phyloP scores from a whole-genome alignment of 2,113 vertebrate species.

The Andinoacara biseriatus region DNA sequence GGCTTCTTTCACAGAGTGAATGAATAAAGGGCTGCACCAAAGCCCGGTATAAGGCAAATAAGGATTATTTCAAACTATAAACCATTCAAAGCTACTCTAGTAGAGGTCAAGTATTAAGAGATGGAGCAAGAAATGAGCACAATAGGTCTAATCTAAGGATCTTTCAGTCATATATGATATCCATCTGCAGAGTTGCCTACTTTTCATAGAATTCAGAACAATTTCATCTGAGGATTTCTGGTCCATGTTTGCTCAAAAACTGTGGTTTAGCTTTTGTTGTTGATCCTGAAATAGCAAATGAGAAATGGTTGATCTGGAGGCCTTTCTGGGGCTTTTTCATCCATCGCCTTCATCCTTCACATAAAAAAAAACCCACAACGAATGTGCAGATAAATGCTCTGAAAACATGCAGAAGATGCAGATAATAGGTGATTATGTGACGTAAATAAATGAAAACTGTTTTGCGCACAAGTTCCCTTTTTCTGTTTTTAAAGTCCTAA shows the following conservation, averaged over 20 bases:
- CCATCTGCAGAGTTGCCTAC: rapidly evolving
- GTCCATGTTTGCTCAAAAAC: not conserved
- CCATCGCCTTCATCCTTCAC: not conserved
- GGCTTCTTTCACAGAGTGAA: not conserved
- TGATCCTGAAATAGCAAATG: not conserved
- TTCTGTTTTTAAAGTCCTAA: not conserved
- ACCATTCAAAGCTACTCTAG: not conserved
- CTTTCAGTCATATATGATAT: not conserved
- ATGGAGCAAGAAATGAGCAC: not conserved
- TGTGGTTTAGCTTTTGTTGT: not conserved
- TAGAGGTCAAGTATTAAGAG: not conserved
- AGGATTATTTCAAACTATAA: not conserved
- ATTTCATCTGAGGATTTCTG: not conserved
- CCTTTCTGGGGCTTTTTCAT: not conserved
- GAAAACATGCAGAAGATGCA: not conserved
- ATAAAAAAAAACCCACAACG: not conserved
- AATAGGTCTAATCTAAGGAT: rapidly evolving
- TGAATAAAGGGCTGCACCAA: not conserved
- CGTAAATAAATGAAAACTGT: not conserved
- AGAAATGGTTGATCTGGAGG: not conserved
- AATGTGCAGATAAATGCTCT: not conserved
- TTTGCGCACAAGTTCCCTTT: not conserved
- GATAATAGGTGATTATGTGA: not conserved
- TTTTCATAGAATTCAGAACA: not conserved
- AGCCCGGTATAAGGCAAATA: not conserved